A percentile compares a stretch with the other conserved stretches of the same genome.
These are phyloP conservation scores for Mastomys coucha DNA, from an alignment of 2,113 vertebrate species.

Conservation along the genomic window DNA sequence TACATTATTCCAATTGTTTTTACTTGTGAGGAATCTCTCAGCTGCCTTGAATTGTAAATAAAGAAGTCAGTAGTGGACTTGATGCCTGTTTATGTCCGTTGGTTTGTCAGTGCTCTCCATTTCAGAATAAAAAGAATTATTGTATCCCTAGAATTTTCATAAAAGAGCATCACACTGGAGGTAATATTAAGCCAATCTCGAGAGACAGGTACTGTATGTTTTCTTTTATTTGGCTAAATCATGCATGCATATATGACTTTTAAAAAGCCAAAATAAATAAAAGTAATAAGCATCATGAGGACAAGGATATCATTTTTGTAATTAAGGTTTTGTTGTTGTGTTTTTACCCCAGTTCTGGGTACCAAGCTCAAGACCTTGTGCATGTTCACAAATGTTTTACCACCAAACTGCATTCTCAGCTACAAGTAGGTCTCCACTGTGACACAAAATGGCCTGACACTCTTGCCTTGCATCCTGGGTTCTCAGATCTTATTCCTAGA, in stretches of 20 bases:
- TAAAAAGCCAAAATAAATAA: not conserved
- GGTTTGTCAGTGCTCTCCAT: not conserved
- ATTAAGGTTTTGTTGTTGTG: not conserved
- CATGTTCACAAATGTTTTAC: not conserved
- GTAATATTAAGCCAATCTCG: not conserved
- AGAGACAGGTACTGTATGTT: not conserved
- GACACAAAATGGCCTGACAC: not conserved
- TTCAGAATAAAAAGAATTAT: slow-evolving; percentile 12
- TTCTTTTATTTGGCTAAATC: not conserved
- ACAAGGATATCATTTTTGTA: not conserved
- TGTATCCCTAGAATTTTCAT: not conserved
- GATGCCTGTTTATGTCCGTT: not conserved
- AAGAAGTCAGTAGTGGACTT: not conserved
- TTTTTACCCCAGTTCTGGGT: not conserved
- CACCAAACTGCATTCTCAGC: not conserved
- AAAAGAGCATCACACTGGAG: not conserved
- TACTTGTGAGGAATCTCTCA: not conserved
- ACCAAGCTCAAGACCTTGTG: not conserved
- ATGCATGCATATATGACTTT: not conserved
- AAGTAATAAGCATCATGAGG: not conserved
- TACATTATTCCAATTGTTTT: not conserved
- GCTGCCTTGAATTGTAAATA: not conserved
- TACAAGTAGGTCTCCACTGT: not conserved
- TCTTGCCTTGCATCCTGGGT: not conserved
- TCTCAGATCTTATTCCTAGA: not conserved